Base-by-base conservation (phyloP, 2,888 invertebrate genomes). In the Xestia c-nigrum region DNA sequence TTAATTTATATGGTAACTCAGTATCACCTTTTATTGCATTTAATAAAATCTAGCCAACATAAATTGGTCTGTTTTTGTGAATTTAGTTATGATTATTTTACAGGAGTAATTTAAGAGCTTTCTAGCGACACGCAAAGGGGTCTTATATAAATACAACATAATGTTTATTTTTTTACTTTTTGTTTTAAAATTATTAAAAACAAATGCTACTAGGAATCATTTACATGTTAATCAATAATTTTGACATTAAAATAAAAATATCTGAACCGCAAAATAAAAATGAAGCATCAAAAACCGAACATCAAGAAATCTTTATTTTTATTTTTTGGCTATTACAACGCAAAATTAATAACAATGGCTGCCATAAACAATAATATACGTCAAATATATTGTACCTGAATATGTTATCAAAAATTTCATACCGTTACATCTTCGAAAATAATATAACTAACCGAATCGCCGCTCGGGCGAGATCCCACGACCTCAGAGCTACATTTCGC, bases 401-500 rank as follows among this genome's bases (percentile, higher is more conserved):
- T 90, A 89, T 90, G 92, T 94, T 95, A 95, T 95, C 95, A 94
- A 95, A 95, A 94, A 93, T 91, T 87, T 90, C 91, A 85, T 92
- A 93, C 95, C 94, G 95, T 95, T 95, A 94, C 88, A 91, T 91
- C 86, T 87, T 87, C 87, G 91, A 93, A 93, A 94, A 94, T 91
- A 92, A 93, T 93, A 93, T 94, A 95, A 93, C 94, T 93, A 93
- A 95, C 95, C 94, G 92, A 96, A 95, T 94, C 92, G 90, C 91
- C 91, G 90, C 91, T 90, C 93, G 91, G 72, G 89, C 88, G 90
- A 89, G 92, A 92, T 96, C 96, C 96, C 96, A 96, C 96, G 96
- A 96, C 96, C 96, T 95, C 93, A 92, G 90, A 94, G 92, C 92
- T 92, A 93, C 94, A 94, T 95, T 94, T 94, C 91, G 93, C 94